These are phyloP conservation scores for Smithornis capensis DNA, from an alignment of 2,113 vertebrate species.

Conservation along the genomic window DNA sequence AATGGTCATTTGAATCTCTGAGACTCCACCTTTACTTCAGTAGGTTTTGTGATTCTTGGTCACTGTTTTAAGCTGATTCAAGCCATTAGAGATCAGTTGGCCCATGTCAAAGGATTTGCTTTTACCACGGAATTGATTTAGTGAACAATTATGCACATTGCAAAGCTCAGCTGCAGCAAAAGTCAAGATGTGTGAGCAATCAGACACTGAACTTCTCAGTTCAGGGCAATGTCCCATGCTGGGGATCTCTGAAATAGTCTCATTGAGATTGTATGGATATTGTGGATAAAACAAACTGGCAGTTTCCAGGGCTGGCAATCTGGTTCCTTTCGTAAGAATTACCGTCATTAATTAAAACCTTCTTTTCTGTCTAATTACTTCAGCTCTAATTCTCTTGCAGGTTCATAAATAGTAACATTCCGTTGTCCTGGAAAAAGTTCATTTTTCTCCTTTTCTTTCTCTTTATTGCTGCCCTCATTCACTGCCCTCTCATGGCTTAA, in stretches of 20 bases:
- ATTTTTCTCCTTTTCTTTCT: not conserved
- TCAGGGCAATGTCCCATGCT: not conserved
- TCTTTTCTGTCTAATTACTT: constrained; percentile 54
- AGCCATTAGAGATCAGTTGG: not conserved
- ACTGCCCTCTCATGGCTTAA: not conserved
- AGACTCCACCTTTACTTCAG: not conserved
- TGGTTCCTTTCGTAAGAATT: constrained; percentile 35
- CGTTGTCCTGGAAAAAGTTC: not conserved
- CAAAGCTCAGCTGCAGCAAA: not conserved
- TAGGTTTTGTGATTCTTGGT: not conserved
- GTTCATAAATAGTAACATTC: constrained; percentile 62
- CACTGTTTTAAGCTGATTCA: not conserved
- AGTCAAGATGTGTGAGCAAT: not conserved
- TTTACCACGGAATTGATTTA: not conserved
- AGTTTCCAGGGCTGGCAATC: constrained; percentile 12
- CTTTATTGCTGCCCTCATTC: not conserved
- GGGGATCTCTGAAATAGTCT: not conserved
- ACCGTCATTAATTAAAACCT: constrained; percentile 63
- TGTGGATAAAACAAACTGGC: not conserved
- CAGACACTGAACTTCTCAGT: not conserved
- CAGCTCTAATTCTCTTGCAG: constrained; percentile 58
- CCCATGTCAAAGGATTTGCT: not conserved
- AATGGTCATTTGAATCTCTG: not conserved
- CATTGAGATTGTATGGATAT: not conserved
- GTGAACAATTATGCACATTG: not conserved